Evolutionary conservation across 2,797 vertebrate species (phyloP).

Genomic region (Cichlasoma orientale): DNA sequence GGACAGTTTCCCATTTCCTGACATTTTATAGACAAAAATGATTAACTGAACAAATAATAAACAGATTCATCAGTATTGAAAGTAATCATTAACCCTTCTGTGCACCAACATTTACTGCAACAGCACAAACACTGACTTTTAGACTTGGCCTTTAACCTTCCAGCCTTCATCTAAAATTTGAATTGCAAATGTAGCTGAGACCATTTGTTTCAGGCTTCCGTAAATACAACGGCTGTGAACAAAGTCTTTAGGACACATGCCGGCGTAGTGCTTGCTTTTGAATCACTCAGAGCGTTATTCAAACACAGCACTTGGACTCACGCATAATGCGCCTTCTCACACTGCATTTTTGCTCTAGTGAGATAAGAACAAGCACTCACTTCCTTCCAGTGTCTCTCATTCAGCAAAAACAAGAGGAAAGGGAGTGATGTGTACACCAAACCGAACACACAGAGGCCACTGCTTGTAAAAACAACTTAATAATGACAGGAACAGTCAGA

Average conservation of each 20-base stretch:
- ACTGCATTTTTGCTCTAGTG: conserved; percentile 41
- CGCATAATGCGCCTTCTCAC: conserved; percentile 44
- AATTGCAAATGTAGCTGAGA: conserved; percentile 66
- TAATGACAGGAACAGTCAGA: conserved; percentile 1
- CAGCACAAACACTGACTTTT: conserved; percentile 7
- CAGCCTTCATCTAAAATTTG: conserved; percentile 49
- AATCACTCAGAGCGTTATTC: conserved; percentile 11
- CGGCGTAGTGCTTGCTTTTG: conserved; percentile 10
- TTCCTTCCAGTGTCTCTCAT: conserved; percentile 72
- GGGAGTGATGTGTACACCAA: background rate
- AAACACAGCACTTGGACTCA: background rate
- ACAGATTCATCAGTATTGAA: background rate
- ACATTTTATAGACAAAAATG: background rate
- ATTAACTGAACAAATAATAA: background rate
- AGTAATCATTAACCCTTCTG: background rate
- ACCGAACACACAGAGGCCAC: background rate
- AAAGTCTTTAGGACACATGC: conserved; percentile 3
- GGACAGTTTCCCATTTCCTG: background rate
- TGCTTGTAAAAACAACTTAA: conserved; percentile 11
- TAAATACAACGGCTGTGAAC: conserved; percentile 26
- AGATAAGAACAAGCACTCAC: conserved; percentile 66
- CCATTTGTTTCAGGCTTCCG: conserved; percentile 34
- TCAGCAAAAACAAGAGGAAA: conserved; percentile 61
- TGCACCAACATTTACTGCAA: background rate
- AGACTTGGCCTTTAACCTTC: background rate